phyloP scores from a whole-genome alignment of 2,113 vertebrate species.

The Climacteris rufus region DNA sequence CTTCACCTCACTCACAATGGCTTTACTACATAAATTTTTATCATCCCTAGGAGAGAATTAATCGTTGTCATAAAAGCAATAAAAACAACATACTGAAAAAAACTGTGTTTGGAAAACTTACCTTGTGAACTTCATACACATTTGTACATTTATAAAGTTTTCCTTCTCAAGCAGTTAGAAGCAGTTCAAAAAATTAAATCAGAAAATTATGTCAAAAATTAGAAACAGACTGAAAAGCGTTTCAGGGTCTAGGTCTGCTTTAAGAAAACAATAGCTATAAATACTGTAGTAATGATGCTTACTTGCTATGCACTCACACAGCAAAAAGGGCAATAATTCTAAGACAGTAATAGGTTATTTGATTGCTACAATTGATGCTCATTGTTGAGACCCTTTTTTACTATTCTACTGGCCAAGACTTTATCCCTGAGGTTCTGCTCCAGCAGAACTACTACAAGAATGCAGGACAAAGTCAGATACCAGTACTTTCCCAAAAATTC shows the following conservation, averaged over 20 bases:
- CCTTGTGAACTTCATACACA: neutral
- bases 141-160: rapidly evolving
- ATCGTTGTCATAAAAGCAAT: neutral
- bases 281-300: neutral
- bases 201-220: neutral
- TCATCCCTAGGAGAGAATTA: constrained; percentile 79
- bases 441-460: neutral
- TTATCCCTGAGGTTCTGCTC: neutral
- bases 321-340: neutral
- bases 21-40: constrained; percentile 93
- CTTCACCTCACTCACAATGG: constrained; percentile 87
- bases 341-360: neutral
- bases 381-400: neutral
- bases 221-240: neutral
- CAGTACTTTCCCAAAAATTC: neutral
- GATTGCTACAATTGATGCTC: neutral
- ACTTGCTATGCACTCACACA: neutral
- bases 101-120: neutral
- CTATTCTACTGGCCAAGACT: neutral
- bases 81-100: neutral
- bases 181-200: neutral
- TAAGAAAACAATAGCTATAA: neutral
- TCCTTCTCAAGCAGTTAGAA: neutral
- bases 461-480: neutral
- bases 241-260: neutral